phyloP scores from a whole-genome alignment of 2,797 vertebrate genomes.

The Lacerta viridis region DNA sequence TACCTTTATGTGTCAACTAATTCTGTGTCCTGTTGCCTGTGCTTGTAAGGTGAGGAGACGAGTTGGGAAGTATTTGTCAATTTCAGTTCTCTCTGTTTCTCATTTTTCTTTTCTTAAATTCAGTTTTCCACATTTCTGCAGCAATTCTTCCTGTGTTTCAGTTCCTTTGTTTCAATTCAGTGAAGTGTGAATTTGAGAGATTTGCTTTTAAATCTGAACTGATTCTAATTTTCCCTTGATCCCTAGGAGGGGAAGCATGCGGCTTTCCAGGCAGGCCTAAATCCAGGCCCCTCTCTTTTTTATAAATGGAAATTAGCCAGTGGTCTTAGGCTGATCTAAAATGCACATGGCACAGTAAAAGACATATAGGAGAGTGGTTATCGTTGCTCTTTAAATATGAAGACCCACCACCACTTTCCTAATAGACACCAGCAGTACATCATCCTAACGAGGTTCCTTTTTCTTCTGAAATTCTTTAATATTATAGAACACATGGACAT shows the following conservation, averaged over 20 bases:
- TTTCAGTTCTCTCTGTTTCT: no score
- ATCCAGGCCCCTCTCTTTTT: neutral
- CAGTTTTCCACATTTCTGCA: no score
- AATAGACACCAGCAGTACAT: neutral
- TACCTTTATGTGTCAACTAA: neutral
- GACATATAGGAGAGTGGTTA: no score
- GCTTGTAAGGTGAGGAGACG: neutral
- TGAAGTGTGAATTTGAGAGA: no score
- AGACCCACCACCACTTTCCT: neutral
- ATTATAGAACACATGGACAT: neutral
- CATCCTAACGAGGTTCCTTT: neutral
- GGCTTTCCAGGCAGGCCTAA: neutral
- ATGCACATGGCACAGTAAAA: neutral
- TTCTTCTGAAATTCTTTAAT: neutral
- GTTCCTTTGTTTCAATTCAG: no score
- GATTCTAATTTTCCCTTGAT: no score
- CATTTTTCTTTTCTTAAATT: no score
- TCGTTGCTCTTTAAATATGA: no score
- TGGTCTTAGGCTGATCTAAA: neutral
- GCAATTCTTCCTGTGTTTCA: no score
- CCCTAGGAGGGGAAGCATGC: neutral
- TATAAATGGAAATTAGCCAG: neutral
- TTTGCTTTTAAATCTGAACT: no score
- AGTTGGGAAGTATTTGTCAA: neutral
- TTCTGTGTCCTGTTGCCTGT: neutral